Base-by-base conservation (phyloP, 2,888 invertebrate species). In the Agonopterix subpropinquella region DNA sequence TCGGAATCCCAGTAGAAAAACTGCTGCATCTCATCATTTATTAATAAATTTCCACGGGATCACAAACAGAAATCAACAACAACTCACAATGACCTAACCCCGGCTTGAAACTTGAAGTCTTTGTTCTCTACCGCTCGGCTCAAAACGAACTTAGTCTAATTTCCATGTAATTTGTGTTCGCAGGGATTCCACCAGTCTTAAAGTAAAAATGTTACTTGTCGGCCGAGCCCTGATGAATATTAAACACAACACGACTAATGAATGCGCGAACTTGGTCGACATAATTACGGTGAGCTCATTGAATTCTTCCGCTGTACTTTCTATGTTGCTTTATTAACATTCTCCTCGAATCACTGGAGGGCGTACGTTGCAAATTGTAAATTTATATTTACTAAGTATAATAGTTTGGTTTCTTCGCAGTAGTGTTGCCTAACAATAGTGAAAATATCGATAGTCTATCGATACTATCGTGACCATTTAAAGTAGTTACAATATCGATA, bases 261-360 rank as follows among this genome's bases (percentile, higher is more conserved):
- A 79, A 80, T 73, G 76, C 77, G 65, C 63, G 67, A 77, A 79
- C 70, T 79, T 81, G 65, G 69, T 75, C 70, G 63, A 77, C 75
- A 77, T 81, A 75, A 83, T 83, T 80, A 79, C 72, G 63, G 62
- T 59, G 67, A 61, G 70, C 75, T 80, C 79, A 79, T 79, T 79
- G 78, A 82, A 80, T 80, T 75, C 77, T 77, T 80, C 28, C 66
- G 62, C 58, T 62, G 58, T 77, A 72, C 67, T 67, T 57, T 13
- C 58, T 55, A 56, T 62, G 62, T 59, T 61, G 68, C 72, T 79
- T 68, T 13, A 67, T 79, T 78, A 70, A 74, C 70, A 78, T 78
- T 79, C 77, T 64, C 66, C 55, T 51, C 60, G 57, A 61, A 60
- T 62, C 56, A 55, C 53, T 54, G 57, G 57, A 56, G 54, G 53